Evolutionary conservation across 2,888 invertebrate species (phyloP), one percentile per base, ranked within the genome.

Genomic region (Andrena trimmerana): DNA sequence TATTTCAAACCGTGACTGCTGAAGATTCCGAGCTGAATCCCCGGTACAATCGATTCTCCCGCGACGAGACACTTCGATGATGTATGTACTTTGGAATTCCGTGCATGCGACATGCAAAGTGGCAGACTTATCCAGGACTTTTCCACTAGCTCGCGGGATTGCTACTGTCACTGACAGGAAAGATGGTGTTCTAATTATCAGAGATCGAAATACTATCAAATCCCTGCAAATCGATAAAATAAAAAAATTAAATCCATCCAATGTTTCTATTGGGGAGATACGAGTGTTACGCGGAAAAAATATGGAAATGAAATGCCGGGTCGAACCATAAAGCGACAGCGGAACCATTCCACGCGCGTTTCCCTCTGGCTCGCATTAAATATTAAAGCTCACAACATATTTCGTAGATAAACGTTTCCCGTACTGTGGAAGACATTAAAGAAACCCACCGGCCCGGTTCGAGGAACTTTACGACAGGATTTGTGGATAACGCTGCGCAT

Each of bases 381-480:
- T 57, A 71, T 67, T 67, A 67, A 54, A 71, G 52, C 0, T 31
- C 27, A 42, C 69, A 6, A 31, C 24, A 24, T 48, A 52, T 65
- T 42, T 31, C 31, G n/a, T 2, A 24, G 62, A 54, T 54, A 74
- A 78, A 66, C 24, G 66, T 59, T 59, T 48, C 8, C 54, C 16
- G n/a, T 8, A 2, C 31, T 16, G n/a, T 16, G 10, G 42, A n/a
- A 24, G 2, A 48, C 72, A 72, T 42, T 70, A 66, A 73, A 60
- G 72, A 20, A 73, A 73, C 7, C 20, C 42, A 20, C 27, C 4
- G 10, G 24, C 27, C 31, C 16, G 10, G 36, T 57, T 6, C 10
- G 57, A 42, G 57, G 16, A 50, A 60, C 24, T 66, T 78, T 73
- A 73, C 60, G 67, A 50, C 27, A 65, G 65, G 71, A 78, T 78